phyloP scores from a whole-genome alignment of 1,140 invertebrate genomes.

The Berghia stephanieae region DNA sequence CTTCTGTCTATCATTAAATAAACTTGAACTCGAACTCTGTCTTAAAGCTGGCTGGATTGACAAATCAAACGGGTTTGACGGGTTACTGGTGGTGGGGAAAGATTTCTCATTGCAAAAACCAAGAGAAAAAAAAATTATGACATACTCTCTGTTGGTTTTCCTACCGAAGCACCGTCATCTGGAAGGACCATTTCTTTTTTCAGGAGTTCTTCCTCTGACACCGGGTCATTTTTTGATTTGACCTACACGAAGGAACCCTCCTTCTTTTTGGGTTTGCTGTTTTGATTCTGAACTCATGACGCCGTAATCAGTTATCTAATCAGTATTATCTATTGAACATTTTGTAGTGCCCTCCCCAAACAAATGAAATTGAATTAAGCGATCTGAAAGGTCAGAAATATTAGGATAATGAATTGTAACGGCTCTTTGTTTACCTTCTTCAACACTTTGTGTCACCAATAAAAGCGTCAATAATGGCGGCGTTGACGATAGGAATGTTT shows the following conservation, averaged over 20 bases:
- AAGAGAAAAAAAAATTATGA: no score
- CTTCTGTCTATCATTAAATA: no score
- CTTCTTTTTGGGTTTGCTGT: conserved; percentile 54
- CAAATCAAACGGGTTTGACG: no score
- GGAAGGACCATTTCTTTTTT: conserved; percentile 70
- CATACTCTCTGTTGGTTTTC: conserved; percentile 74
- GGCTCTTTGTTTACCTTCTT: background rate
- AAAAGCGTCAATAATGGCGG: conserved; percentile 43
- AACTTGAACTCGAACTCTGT: no score
- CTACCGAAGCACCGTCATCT: conserved; percentile 74
- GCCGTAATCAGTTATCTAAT: conserved; percentile 11
- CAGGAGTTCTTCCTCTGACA: conserved; percentile 68
- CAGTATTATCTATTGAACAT: background rate
- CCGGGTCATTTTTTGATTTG: conserved; percentile 41
- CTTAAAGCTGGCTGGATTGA: no score
- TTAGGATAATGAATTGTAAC: no score
- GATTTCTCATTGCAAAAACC: no score
- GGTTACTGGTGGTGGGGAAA: no score
- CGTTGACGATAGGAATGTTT: conserved; percentile 55
- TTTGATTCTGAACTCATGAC: conserved; percentile 49
- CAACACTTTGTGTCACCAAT: background rate
- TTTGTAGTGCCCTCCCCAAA: background rate
- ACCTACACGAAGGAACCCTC: conserved; percentile 53
- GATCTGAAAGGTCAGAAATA: no score
- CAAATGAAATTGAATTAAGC: background rate